These are phyloP conservation scores for Anticlea derivata DNA, from an alignment of 2,888 invertebrate species.

Conservation along the genomic window DNA sequence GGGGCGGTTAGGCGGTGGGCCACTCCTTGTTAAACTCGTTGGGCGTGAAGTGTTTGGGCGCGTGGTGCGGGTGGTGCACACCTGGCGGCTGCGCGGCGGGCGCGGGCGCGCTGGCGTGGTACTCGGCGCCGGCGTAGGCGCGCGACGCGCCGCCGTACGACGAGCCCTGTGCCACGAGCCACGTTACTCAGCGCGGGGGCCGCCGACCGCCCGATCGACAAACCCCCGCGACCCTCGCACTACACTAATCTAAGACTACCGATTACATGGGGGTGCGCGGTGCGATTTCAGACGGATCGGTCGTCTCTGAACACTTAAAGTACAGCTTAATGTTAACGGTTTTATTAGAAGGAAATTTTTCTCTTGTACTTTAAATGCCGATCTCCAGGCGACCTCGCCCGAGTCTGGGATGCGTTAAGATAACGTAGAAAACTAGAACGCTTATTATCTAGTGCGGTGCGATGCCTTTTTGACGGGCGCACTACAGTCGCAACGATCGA, in stretches of 20 bases:
- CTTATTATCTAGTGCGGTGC: conserved; percentile 81
- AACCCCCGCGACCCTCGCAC: neutral
- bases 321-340: conserved; percentile 78
- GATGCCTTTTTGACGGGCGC: conserved; percentile 82
- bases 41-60: conserved; percentile 82
- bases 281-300: conserved; percentile 66
- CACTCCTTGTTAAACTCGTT: conserved; percentile 83
- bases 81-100: conserved; percentile 76
- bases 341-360: conserved; percentile 78
- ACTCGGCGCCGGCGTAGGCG: conserved; percentile 70
- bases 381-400: conserved; percentile 77
- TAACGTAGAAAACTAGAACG: conserved; percentile 66
- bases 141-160: conserved; percentile 81
- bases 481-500: conserved; percentile 73
- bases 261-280: conserved; percentile 53
- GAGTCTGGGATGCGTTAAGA: conserved; percentile 70
- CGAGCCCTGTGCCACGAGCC: conserved; percentile 67
- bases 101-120: conserved; percentile 62
- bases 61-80: conserved; percentile 82
- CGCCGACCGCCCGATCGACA: neutral
- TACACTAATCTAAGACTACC: conserved; percentile 25
- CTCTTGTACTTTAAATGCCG: conserved; percentile 84
- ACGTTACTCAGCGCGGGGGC: conserved; percentile 15
- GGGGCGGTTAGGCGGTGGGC: conserved; percentile 71
- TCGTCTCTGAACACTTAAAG: conserved; percentile 83